These are phyloP conservation scores for Mustelus asterias DNA, from an alignment of 2,113 vertebrate species.

Conservation along the genomic window DNA sequence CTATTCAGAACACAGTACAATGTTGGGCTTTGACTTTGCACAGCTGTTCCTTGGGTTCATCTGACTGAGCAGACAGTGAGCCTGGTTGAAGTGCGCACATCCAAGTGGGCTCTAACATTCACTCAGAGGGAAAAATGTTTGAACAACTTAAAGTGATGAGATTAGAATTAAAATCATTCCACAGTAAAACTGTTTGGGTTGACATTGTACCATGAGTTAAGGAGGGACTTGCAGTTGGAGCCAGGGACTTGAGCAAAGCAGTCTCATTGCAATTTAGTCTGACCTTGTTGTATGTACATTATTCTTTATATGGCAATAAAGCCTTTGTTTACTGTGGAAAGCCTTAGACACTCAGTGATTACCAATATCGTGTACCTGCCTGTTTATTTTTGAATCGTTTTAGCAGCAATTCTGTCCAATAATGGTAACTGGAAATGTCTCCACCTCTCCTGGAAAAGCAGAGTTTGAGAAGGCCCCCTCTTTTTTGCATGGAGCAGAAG, in stretches of 20 bases:
- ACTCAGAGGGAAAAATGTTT: neutral
- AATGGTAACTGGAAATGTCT: neutral
- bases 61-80: constrained; percentile 11
- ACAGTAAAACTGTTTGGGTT: no score
- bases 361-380: neutral
- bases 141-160: neutral
- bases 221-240: no score
- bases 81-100: neutral
- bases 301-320: no score
- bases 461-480: neutral
- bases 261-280: no score
- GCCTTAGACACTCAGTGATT: neutral
- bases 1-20: neutral
- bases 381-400: neutral
- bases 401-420: neutral
- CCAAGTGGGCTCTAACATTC: neutral
- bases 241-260: no score
- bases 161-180: constrained; percentile 10
- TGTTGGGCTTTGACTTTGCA: constrained; percentile 13
- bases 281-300: no score
- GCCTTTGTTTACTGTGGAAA: neutral
- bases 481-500: neutral
- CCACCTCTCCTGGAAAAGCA: neutral
- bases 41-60: neutral
- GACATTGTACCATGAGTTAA: no score